Conservation (phyloP, 2,113 vertebrate species). For the Arizona elegans region DNA sequence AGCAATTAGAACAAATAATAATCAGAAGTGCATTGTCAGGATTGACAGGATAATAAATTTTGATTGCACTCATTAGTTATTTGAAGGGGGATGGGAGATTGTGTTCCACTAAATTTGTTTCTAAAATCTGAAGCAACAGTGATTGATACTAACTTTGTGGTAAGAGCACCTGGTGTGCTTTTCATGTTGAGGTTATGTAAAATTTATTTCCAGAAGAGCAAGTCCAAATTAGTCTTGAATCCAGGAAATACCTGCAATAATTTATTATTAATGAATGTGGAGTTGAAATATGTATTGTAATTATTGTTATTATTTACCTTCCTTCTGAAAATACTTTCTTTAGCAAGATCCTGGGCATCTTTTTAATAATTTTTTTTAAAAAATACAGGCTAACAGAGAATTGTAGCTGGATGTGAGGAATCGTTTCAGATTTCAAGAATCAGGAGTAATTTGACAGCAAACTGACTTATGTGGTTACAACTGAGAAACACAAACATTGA, state of each 20-base stretch:
- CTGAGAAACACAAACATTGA: background rate
- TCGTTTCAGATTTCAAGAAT: background rate
- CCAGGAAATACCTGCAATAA: background rate
- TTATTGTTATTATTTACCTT: background rate
- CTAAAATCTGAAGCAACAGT: background rate
- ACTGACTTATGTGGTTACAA: background rate
- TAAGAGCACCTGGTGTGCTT: background rate
- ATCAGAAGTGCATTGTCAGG: too few species aligned
- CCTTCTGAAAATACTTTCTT: background rate
- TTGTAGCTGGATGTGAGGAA: background rate
- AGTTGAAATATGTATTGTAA: background rate
- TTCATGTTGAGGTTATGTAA: background rate
- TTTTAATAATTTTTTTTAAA: background rate
- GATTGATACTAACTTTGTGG: background rate
- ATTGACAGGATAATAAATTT: background rate
- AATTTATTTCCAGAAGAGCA: background rate
- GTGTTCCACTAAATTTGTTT: background rate
- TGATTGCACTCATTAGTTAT: background rate
- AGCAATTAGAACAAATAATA: background rate
- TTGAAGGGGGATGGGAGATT: background rate
- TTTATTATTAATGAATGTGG: background rate
- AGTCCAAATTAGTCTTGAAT: background rate
- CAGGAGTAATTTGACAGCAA: background rate
- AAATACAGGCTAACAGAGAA: background rate
- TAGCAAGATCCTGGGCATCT: background rate